These are phyloP conservation scores for Trogon melanurus DNA, from an alignment of 2,113 vertebrate genomes.

Conservation along the genomic window DNA sequence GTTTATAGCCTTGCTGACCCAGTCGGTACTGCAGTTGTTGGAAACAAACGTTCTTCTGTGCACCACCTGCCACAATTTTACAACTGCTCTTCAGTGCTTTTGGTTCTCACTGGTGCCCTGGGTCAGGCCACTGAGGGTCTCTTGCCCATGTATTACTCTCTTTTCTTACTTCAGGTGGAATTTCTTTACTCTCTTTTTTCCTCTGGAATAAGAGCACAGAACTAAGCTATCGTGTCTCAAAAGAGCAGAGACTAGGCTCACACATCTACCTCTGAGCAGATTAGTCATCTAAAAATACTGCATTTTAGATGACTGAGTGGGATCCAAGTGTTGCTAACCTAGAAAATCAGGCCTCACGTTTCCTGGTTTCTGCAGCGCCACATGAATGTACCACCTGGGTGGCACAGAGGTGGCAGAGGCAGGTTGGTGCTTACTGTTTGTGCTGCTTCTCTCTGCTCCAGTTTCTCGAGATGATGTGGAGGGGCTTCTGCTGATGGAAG, in stretches of 20 bases:
- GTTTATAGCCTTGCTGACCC: neutral
- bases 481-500: conserved; percentile 91
- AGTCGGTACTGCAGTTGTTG: neutral
- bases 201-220: neutral
- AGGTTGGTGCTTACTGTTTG: neutral
- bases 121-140: neutral
- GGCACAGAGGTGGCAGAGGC: neutral
- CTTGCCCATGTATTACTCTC: neutral
- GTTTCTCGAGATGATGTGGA: conserved; percentile 94
- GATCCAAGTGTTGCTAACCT: conserved; percentile 56
- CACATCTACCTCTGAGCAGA: conserved; percentile 32
- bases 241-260: conserved; percentile 10
- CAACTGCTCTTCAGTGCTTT: neutral
- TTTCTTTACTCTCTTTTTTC: neutral
- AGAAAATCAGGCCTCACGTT: conserved; percentile 48
- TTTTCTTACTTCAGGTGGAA: neutral
- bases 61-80: neutral
- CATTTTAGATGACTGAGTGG: conserved; percentile 65
- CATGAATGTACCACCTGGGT: neutral
- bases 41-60: neutral
- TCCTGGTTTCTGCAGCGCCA: conserved; percentile 18
- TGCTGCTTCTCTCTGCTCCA: conserved; percentile 61
- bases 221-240: neutral
- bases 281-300: conserved; percentile 62
- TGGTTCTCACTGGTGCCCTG: neutral